Base-by-base conservation (phyloP, 2,888 invertebrate genomes). In the Campoplex capitator region DNA sequence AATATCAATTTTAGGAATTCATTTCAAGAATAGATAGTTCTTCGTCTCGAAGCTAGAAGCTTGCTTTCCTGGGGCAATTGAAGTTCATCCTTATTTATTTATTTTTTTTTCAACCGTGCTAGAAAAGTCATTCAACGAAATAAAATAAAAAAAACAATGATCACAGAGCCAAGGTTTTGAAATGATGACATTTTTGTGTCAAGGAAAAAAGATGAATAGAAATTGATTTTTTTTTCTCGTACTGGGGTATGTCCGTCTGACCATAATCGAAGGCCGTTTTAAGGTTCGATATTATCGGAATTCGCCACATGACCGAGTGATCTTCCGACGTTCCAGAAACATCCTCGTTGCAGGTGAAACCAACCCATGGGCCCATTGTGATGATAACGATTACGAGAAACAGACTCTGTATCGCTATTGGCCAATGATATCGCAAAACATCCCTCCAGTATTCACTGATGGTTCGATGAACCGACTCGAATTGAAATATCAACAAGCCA, bases 361-460 rank as follows among this genome's bases (percentile, higher is more conserved):
- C 89, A 56, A 90, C 77, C 89, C 90, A 90, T 9, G 88, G 87
- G 18, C 88, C 85, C 62, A 90, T 75, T 67, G 84, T 86, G 16
- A 90, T 68, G 32, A 90, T 90, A 16, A 89, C 75, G 56, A 85
- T 87, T 7, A 88, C 88, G 65, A 91, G 77, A 70, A 89, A 82
- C 4, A 90, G 65, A 58, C 90, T 88, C 81, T 90, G 89, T 38
- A 88, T 83, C 16, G 79, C 86, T 65, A 90, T 88, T 18, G 88
- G 77, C 91, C 90, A 90, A 23, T 89, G 89, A 79, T 89, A 89
- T 35, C 84, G 87, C 48, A 89, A 56, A 65, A 80, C 88, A 28
- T 90, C 88, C 56, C 87, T 88, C 89, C 91, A 90, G 56, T 89
- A 91, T 79, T 90, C 88, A 56, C 88, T 90, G 73, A 86, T 56